Evolutionary conservation across 1,140 invertebrate genomes (phyloP).

Genomic region (Macrobrachium rosenbergii): DNA sequence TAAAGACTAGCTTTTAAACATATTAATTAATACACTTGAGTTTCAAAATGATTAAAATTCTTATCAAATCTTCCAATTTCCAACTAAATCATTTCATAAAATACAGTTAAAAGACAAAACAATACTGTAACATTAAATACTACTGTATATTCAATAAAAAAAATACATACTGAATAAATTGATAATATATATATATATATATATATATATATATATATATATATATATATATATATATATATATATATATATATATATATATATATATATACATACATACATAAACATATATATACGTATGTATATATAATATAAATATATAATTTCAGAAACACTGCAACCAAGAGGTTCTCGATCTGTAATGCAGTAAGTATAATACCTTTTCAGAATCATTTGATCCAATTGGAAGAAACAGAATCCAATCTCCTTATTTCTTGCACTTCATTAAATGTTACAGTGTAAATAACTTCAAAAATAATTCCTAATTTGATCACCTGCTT

Average conservation of each 20-base stretch:
- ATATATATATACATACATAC: neutral
- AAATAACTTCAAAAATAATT: slow-evolving; percentile 45
- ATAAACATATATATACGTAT: slow-evolving; percentile 16
- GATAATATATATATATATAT: no score
- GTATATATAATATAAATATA: slow-evolving; percentile 4
- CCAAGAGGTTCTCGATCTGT: slow-evolving; percentile 7
- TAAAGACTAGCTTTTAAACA: no score
- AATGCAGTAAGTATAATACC: slow-evolving; percentile 17
- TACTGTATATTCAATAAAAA: no score
- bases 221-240: no score
- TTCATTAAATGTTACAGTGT: neutral
- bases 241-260: neutral
- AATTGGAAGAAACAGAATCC: neutral
- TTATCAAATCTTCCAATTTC: no score
- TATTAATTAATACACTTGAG: no score
- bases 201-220: no score
- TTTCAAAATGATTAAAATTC: no score
- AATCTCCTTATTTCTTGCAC: neutral
- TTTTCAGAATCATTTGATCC: slow-evolving; percentile 25
- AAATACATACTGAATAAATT: neutral
- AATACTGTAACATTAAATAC: no score
- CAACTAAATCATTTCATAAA: no score
- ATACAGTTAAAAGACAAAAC: no score
- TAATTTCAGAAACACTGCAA: neutral
- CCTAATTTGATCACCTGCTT: slow-evolving; percentile 46